A percentile compares a stretch with the other conserved stretches of the same genome.
These are phyloP conservation scores for Byasa hedistus DNA, from an alignment of 2,888 invertebrate genomes.

Conservation along the genomic window DNA sequence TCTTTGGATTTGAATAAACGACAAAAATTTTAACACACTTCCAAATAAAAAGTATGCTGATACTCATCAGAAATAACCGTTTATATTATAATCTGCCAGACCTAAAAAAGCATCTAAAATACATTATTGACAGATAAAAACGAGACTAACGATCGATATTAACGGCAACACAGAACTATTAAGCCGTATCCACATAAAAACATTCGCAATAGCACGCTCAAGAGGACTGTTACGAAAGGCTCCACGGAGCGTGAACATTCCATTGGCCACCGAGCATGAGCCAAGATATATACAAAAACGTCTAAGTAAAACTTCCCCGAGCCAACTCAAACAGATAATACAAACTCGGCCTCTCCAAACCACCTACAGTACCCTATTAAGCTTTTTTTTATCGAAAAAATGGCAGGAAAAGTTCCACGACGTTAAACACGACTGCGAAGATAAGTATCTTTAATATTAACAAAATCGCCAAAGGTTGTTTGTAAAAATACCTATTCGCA, in stretches of 20 bases:
- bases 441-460: conserved; percentile 7
- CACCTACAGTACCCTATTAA: conserved; percentile 20
- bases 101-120: neutral
- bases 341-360: conserved; percentile 41
- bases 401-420: conserved; percentile 1
- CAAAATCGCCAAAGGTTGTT: conserved; percentile 1
- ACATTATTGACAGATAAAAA: conserved; percentile 12
- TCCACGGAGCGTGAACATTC: conserved; percentile 77
- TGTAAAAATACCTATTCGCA: neutral
- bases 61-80: neutral
- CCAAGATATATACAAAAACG: conserved; percentile 67
- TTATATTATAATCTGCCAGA: neutral
- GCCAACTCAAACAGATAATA: conserved; percentile 46
- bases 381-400: conserved; percentile 23
- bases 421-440: conserved; percentile 4
- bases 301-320: conserved; percentile 38
- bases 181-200: conserved; percentile 65
- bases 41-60: no score
- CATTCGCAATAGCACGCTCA: conserved; percentile 74
- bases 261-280: conserved; percentile 65
- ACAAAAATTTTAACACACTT: no score
- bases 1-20: no score
- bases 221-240: conserved; percentile 75
- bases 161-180: conserved; percentile 59
- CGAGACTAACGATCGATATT: conserved; percentile 24